A percentile compares a stretch with the other conserved stretches of the same genome.
Evolutionary conservation across 2,113 vertebrate species (phyloP).

Genomic region (Balaenoptera acutorostrata): DNA sequence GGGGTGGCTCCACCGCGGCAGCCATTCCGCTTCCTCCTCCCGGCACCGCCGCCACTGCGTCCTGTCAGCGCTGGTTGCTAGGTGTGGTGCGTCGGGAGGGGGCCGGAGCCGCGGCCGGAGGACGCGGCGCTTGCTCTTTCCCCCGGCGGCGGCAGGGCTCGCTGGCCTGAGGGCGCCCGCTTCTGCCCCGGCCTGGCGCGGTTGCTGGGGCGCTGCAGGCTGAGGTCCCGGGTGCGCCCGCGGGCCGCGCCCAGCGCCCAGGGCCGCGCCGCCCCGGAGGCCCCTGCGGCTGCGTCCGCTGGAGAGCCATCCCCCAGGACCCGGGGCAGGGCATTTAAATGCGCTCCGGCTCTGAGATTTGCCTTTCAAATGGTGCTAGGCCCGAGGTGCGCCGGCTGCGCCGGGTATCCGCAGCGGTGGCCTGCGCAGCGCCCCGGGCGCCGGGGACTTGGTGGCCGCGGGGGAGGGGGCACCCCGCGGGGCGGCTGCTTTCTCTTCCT

Average conservation of each 20-base stretch:
- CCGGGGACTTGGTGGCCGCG: slow-evolving; percentile 25
- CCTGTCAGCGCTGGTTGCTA: slow-evolving; percentile 76
- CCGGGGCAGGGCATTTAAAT: neutral
- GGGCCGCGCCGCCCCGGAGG: slow-evolving; percentile 16
- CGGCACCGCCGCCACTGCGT: slow-evolving; percentile 72
- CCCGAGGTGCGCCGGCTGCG: slow-evolving; percentile 46
- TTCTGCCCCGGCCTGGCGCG: slow-evolving; percentile 25
- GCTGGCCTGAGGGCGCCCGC: neutral
- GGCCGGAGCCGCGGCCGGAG: slow-evolving; percentile 3
- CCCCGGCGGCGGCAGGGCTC: neutral
- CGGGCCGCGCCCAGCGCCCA: slow-evolving; percentile 64
- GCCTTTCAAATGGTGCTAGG: slow-evolving; percentile 58
- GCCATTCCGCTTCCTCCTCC: slow-evolving; percentile 77
- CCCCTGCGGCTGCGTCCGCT: slow-evolving; percentile 3
- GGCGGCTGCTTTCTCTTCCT: neutral
- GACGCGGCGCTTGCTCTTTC: neutral
- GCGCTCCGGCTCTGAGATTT: neutral
- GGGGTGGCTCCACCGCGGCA: slow-evolving; percentile 72
- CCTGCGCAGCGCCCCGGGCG: slow-evolving; percentile 43
- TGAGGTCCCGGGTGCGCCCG: slow-evolving; percentile 19
- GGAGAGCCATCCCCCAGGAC: neutral
- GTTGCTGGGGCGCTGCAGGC: slow-evolving; percentile 22
- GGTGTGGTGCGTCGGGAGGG: slow-evolving; percentile 65
- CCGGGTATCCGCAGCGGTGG: slow-evolving; percentile 39
- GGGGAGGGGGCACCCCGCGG: slow-evolving; percentile 48